Base-by-base conservation (phyloP, 2,113 vertebrate genomes). In the Rhynchomys soricoides region DNA sequence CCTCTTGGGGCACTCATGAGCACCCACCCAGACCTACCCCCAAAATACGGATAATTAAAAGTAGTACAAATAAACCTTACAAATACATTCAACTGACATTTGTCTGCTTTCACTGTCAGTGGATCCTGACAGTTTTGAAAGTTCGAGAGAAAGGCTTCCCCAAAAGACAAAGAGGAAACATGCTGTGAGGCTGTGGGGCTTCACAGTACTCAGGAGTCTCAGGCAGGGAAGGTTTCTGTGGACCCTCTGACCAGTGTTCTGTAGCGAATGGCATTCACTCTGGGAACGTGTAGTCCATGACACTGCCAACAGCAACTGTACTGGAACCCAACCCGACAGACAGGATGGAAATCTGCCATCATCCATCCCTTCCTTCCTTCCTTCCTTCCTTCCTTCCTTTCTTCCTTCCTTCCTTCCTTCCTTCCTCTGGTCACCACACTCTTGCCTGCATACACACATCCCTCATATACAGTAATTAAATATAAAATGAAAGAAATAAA, bases 111-210 rank as follows among this genome's bases (percentile, higher is more conserved):
- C 34, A 52, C 66, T 43, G 66, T 17, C 31, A 29, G 1, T 11
- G n/a, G 10, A 34, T n/a, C 2, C 59, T 64, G 59, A 43, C 31
- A 34, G 55, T 43, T 24, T 45, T 16, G 13, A 71, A 83, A 55
- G 31, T 57, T 26, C 3, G 3, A 15, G 37, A 43, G 62, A 55
- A 55, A 83, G 40, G 7, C 8, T 95, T 55, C 22, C 12, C 55
- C 6, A 26, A 82, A 62, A 43, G 57, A 43, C n/a, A 17, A 62
- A 31, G 81, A 83, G 55, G 81, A 81, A 93, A 64, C 34, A 24
- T 13, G 1, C 55, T 12, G 8, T 13, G 0, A 24, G 52, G 4
- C 40, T 26, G 17, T 37, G n/a, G 57, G 4, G 22, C 11, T 22
- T 19, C 31, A n/a, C 17, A 24, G n/a, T 4, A 57, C 13, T 22